Percentiles rank a stretch among this genome's conserved stretches.
Evolutionary conservation across 2,113 vertebrate genomes (phyloP).

Genomic region (Colossoma macropomum): DNA sequence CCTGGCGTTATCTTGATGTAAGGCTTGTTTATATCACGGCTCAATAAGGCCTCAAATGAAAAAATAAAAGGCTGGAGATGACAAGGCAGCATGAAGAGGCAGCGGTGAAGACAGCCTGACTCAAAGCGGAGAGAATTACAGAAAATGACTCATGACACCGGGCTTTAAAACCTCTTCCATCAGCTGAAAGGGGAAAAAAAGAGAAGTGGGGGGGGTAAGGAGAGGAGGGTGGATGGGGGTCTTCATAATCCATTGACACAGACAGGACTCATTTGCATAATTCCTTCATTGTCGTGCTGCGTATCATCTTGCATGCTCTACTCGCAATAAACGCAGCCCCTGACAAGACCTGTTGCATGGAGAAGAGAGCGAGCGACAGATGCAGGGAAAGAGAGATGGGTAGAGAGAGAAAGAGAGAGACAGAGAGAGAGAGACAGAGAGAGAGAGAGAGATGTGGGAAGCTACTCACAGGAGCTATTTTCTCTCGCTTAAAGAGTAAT

Average conservation of each 20-base stretch:
- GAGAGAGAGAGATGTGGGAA: constrained; percentile 60
- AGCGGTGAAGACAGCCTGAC: background rate
- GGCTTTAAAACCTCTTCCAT: constrained; percentile 61
- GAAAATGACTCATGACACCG: constrained; percentile 24
- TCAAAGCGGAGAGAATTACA: constrained; percentile 31
- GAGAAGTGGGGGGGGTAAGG: background rate
- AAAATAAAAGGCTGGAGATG: background rate
- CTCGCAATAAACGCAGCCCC: constrained; percentile 35
- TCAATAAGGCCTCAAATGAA: background rate
- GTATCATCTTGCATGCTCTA: constrained; percentile 60
- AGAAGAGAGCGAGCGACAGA: constrained; percentile 31
- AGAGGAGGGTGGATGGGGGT: constrained; percentile 1
- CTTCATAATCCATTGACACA: constrained; percentile 72
- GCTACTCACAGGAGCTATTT: constrained; percentile 75
- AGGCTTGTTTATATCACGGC: background rate
- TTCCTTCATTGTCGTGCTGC: constrained; percentile 68
- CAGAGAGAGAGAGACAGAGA: constrained; percentile 36
- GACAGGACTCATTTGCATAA: constrained; percentile 74
- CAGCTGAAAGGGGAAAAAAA: constrained; percentile 57
- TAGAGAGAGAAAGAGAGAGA: constrained; percentile 31
- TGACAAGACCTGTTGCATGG: constrained; percentile 70
- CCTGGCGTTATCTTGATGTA: background rate
- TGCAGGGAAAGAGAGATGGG: constrained; percentile 21
- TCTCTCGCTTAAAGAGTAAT: constrained; percentile 79
- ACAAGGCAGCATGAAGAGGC: background rate